phyloP scores from a whole-genome alignment of 2,797 vertebrate species.

The Chloroceryle inda region DNA sequence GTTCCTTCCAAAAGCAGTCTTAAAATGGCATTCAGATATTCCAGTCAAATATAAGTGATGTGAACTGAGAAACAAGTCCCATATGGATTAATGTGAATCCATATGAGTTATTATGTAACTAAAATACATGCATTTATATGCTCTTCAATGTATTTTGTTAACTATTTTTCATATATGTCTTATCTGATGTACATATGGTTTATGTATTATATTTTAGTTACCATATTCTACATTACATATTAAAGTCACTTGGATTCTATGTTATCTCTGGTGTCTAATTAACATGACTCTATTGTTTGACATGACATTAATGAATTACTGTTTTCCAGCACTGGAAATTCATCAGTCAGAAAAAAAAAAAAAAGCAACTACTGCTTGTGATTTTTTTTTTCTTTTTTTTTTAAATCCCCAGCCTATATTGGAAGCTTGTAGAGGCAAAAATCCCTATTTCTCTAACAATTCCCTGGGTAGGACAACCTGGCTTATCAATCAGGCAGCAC shows the following conservation, averaged over 20 bases:
- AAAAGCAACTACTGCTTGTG: fast-evolving
- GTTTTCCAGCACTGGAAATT: not conserved
- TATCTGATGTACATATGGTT: slow-evolving; percentile 57
- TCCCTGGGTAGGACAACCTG: not conserved
- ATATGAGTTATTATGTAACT: slow-evolving; percentile 23
- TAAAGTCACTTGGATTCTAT: slow-evolving; percentile 59
- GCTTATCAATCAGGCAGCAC: not conserved
- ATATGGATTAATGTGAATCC: no score
- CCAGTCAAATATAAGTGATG: not conserved
- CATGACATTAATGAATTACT: not conserved
- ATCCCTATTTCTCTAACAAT: not conserved
- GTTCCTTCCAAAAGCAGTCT: not conserved
- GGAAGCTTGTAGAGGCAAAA: not conserved
- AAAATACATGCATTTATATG: slow-evolving; percentile 49
- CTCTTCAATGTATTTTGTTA: slow-evolving; percentile 55
- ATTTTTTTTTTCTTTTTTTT: not conserved
- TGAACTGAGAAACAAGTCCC: not conserved
- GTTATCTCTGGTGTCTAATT: not conserved
- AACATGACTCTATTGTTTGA: not conserved
- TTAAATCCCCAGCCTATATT: not conserved
- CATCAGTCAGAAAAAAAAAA: not conserved
- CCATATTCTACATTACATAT: slow-evolving; percentile 46
- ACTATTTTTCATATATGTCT: slow-evolving; percentile 57
- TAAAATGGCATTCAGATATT: not conserved
- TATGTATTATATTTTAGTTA: slow-evolving; percentile 69